A percentile compares a stretch with the other conserved stretches of the same genome.
phyloP scores from a whole-genome alignment of 30 jellyfish, hydroid and myxozoan genomes.

The Nemopilema nomurai region DNA sequence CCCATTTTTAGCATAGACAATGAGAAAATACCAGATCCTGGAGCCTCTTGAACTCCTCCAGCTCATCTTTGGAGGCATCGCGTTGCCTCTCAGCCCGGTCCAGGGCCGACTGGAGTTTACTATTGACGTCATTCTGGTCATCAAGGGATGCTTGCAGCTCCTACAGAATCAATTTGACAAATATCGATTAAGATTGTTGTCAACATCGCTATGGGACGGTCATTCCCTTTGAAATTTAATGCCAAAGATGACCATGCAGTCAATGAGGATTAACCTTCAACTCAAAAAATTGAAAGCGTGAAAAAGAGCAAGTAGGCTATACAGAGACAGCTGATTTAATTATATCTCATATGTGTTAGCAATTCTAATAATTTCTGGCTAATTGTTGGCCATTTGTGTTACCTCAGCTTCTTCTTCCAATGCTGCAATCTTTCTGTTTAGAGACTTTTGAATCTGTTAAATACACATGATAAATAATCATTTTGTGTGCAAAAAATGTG shows the following conservation, averaged over 20 bases:
- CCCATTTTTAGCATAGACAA: neutral
- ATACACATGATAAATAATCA: too few species aligned
- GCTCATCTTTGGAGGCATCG: conserved; percentile 27
- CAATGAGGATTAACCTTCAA: too few species aligned
- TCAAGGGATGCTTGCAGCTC: neutral
- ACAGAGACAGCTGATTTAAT: too few species aligned
- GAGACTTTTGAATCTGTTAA: conserved; percentile 20
- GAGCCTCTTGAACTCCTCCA: conserved; percentile 42
- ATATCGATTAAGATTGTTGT: too few species aligned
- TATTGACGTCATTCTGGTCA: conserved; percentile 23
- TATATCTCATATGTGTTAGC: too few species aligned
- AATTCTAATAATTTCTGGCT: too few species aligned
- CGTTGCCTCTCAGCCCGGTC: conserved; percentile 42
- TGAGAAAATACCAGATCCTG: conserved; percentile 19
- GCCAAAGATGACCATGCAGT: too few species aligned
- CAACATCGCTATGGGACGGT: too few species aligned
- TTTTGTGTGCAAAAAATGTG: too few species aligned
- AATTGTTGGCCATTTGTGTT: neutral
- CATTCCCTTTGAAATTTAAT: too few species aligned
- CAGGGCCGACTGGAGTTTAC: conserved; percentile 5
- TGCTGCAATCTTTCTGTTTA: conserved; percentile 20
- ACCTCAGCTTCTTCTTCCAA: conserved; percentile 14
- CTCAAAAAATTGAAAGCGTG: too few species aligned
- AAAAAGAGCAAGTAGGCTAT: too few species aligned
- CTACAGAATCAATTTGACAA: neutral